Percentiles rank a stretch among this genome's conserved stretches.
phyloP scores from a whole-genome alignment of 2,113 vertebrate species.

The Lamprologus speciosus region DNA sequence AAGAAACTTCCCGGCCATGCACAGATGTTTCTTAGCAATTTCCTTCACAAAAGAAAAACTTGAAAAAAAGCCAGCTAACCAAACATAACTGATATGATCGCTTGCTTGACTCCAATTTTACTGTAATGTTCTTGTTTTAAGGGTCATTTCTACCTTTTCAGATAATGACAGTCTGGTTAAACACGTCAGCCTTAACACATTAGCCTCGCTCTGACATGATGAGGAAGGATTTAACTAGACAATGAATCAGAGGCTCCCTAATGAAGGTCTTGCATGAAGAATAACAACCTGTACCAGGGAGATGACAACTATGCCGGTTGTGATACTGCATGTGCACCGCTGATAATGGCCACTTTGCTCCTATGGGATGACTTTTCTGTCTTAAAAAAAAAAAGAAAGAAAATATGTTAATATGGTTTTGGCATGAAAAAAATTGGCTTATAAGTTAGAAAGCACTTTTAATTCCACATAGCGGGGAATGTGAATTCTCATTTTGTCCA shows the following conservation, averaged over 20 bases:
- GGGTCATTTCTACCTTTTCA: background rate
- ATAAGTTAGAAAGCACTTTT: background rate
- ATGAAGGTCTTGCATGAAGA: background rate
- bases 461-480: background rate
- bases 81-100: background rate
- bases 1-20: background rate
- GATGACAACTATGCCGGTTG: background rate
- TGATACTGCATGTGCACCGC: background rate
- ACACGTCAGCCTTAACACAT: conserved; percentile 9
- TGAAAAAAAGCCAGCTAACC: background rate
- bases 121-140: background rate
- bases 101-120: background rate
- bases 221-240: background rate
- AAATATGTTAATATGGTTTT: background rate
- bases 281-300: background rate
- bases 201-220: background rate
- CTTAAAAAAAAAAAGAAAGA: background rate
- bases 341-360: background rate
- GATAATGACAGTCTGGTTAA: background rate
- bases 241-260: background rate
- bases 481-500: background rate
- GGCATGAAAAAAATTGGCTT: background rate
- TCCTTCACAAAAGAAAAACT: background rate
- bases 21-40: background rate
- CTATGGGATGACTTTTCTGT: background rate